A percentile compares a stretch with the other conserved stretches of the same genome.
Conservation (phyloP, 2,797 vertebrate genomes). For the Falco concolor region DNA sequence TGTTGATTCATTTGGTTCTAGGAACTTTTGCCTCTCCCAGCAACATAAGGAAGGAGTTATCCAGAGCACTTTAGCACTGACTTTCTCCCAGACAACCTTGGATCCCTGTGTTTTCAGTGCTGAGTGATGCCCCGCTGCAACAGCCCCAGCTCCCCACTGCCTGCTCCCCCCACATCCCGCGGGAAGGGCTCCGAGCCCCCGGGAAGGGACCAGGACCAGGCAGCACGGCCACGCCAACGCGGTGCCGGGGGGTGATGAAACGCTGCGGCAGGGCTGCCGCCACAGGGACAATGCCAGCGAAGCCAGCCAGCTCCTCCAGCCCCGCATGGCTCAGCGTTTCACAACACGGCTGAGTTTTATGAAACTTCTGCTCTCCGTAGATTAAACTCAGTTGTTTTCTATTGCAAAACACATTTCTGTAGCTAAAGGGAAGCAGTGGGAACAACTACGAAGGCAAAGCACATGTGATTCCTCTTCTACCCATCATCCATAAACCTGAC, state of each 20-base stretch:
- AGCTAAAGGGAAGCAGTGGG: neutral
- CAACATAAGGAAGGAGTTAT: neutral
- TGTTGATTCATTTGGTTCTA: neutral
- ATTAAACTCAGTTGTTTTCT: neutral
- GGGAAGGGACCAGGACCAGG: rapidly evolving
- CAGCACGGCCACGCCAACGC: rapidly evolving
- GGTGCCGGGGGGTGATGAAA: neutral
- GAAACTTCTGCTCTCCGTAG: neutral
- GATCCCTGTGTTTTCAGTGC: neutral
- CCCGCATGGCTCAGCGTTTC: rapidly evolving
- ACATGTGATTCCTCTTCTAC: rapidly evolving
- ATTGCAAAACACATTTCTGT: neutral
- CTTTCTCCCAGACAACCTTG: neutral
- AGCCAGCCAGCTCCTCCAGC: neutral
- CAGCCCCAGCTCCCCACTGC: rapidly evolving
- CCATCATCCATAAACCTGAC: neutral
- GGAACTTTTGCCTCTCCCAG: neutral
- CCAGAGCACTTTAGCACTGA: neutral
- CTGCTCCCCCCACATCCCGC: rapidly evolving
- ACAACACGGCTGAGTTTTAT: neutral
- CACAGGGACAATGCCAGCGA: rapidly evolving
- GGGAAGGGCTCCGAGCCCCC: rapidly evolving
- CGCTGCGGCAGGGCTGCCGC: rapidly evolving
- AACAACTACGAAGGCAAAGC: neutral
- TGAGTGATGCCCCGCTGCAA: rapidly evolving